Evolutionary conservation across 2,888 invertebrate genomes (phyloP).

Genomic region (Ophioninae sp.): DNA sequence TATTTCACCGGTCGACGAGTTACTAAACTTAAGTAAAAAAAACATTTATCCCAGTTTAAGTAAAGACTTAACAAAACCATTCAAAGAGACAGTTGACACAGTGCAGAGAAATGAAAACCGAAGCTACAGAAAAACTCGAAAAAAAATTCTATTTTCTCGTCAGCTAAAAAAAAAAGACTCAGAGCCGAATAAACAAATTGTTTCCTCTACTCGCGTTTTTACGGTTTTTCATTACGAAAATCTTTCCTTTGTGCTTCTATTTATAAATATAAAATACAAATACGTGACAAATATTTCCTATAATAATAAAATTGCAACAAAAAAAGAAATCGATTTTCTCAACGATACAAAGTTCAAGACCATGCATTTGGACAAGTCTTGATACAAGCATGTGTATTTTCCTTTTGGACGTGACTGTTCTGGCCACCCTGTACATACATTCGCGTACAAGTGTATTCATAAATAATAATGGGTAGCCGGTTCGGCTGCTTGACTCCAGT

Average conservation of each 20-base stretch:
- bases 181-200: too few species aligned
- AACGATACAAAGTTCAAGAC: too few species aligned
- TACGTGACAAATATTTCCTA: too few species aligned
- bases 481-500: slow-evolving; percentile 38
- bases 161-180: neutral
- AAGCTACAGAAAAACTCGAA: neutral
- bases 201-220: too few species aligned
- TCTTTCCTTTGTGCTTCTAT: too few species aligned
- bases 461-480: slow-evolving; percentile 48
- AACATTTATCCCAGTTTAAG: neutral
- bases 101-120: neutral
- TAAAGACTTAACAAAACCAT: neutral
- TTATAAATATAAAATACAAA: too few species aligned
- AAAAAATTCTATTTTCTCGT: too few species aligned
- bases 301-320: too few species aligned
- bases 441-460: slow-evolving; percentile 20
- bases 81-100: neutral
- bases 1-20: too few species aligned
- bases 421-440: neutral
- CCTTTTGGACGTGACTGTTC: neutral
- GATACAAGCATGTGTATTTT: neutral
- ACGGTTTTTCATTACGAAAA: too few species aligned
- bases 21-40: too few species aligned
- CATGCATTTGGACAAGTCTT: neutral
- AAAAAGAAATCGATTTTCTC: too few species aligned